Evolutionary conservation across 2,888 invertebrate species (phyloP), one percentile per base, ranked within the genome.

Genomic region (Horisme vitalbata): DNA sequence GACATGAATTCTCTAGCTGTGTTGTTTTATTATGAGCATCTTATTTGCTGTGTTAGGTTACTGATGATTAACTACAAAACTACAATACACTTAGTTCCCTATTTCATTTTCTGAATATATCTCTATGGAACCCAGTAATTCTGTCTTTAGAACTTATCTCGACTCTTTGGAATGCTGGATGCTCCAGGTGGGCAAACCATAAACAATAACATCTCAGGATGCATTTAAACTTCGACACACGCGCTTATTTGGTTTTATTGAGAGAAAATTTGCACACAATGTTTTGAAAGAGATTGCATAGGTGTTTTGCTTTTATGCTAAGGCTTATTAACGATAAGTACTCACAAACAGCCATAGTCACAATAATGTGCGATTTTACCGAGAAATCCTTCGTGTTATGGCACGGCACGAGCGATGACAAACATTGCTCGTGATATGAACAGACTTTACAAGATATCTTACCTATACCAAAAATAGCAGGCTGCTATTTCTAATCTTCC

Each of bases 181-280:
- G 36, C 35, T 37, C 38, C 56, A 57, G 52, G 59, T 67, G 68
- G 58, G 53, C 63, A 63, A 56, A 53, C 58, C 55, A 55, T 63
- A 67, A 64, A 67, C 51, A 61, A 63, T 57, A 57, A 57, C 31
- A 55, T 45, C 49, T 57, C 57, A 53, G 65, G 63, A 61, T 61
- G 51, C 59, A 65, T 59, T 63, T 68, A 70, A 71, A 63, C 58
- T 61, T 55, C 52, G 43, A 47, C 51, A 43, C 57, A 54, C 58
- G 62, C 55, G 66, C 60, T 64, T 79, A 77, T 82, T 80, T 79
- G 66, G 71, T 76, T 77, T 77, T 78, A 79, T 78, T 73, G 75
- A 65, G 62, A 71, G 57, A 72, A 68, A 21, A 83, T 84, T 83
- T 83, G 71, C 83, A 83, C 79, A 83, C 84, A 81, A 83, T 81